Conservation (phyloP, 1,140 invertebrate genomes). For the Himalopsyche phryganea region DNA sequence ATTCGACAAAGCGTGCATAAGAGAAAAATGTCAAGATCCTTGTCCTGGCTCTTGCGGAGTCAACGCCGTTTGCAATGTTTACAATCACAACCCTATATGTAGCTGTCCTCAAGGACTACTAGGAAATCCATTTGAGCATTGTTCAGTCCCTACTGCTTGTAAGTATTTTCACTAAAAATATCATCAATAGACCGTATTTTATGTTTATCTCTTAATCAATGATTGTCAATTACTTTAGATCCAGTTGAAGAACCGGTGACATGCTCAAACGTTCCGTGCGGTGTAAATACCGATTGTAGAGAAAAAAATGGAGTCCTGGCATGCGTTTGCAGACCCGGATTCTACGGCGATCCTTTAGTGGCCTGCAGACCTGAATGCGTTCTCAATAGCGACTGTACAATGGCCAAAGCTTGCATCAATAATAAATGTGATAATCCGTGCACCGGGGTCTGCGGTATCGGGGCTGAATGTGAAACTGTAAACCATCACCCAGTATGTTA, state of each 20-base stretch:
- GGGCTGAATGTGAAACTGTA: slow-evolving; percentile 69
- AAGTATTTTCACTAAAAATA: slow-evolving; percentile 30
- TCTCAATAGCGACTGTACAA: slow-evolving; percentile 70
- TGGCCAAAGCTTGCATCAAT: slow-evolving; percentile 68
- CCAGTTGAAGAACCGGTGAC: slow-evolving; percentile 54
- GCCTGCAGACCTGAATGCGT: slow-evolving; percentile 76
- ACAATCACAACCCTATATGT: slow-evolving; percentile 75
- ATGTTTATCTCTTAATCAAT: neutral
- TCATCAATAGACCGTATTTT: neutral
- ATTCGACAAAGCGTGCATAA: slow-evolving; percentile 72
- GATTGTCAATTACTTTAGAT: slow-evolving; percentile 36
- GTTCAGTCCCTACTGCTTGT: slow-evolving; percentile 54
- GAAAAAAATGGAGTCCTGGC: slow-evolving; percentile 55
- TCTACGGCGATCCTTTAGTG: slow-evolving; percentile 70
- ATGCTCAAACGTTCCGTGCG: slow-evolving; percentile 68
- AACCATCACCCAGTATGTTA: slow-evolving; percentile 78
- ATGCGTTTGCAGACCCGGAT: slow-evolving; percentile 64
- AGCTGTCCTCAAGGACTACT: slow-evolving; percentile 65
- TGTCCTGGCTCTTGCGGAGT: slow-evolving; percentile 79
- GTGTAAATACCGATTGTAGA: slow-evolving; percentile 70
- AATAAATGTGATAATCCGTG: slow-evolving; percentile 80
- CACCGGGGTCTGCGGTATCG: slow-evolving; percentile 68
- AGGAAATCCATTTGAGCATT: slow-evolving; percentile 81
- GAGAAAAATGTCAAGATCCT: slow-evolving; percentile 72
- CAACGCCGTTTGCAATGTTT: slow-evolving; percentile 71